These are phyloP conservation scores for Tetraneura akinire DNA, from an alignment of 1,140 invertebrate genomes.

Conservation along the genomic window DNA sequence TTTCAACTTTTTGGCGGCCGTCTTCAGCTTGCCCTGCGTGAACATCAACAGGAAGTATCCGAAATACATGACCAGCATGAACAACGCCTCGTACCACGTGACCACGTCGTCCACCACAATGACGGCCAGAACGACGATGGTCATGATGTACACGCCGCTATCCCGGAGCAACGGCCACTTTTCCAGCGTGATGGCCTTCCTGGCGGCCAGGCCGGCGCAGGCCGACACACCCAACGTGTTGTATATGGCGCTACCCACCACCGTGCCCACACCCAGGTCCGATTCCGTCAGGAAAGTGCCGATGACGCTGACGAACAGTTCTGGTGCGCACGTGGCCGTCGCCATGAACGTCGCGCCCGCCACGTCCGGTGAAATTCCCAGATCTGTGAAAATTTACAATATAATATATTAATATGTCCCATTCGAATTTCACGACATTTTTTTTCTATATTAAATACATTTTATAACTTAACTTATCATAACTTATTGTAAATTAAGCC, in stretches of 20 bases:
- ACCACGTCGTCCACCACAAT: slow-evolving; percentile 80
- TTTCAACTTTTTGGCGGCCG: slow-evolving; percentile 54
- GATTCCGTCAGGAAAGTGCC: slow-evolving; percentile 66
- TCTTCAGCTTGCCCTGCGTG: slow-evolving; percentile 61
- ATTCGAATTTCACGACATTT: no score
- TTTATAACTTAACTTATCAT: no score
- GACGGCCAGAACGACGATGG: slow-evolving; percentile 72
- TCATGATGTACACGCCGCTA: slow-evolving; percentile 77
- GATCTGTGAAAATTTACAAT: slow-evolving; percentile 58
- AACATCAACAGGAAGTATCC: slow-evolving; percentile 69
- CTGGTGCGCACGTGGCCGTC: slow-evolving; percentile 68
- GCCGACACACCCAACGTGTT: slow-evolving; percentile 72
- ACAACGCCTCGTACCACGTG: slow-evolving; percentile 75
- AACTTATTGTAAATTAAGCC: no score
- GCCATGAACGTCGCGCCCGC: slow-evolving; percentile 71
- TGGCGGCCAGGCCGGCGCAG: slow-evolving; percentile 67
- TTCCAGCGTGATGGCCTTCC: slow-evolving; percentile 77
- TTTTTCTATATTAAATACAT: no score
- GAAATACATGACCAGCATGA: slow-evolving; percentile 71
- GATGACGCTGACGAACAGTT: slow-evolving; percentile 64
- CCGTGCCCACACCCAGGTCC: slow-evolving; percentile 67
- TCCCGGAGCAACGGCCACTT: slow-evolving; percentile 84
- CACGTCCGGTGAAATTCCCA: slow-evolving; percentile 65
- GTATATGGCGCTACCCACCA: slow-evolving; percentile 73
- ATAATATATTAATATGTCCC: no score